phyloP scores from a whole-genome alignment of 2,113 vertebrate genomes.

The Phycodurus eques region DNA sequence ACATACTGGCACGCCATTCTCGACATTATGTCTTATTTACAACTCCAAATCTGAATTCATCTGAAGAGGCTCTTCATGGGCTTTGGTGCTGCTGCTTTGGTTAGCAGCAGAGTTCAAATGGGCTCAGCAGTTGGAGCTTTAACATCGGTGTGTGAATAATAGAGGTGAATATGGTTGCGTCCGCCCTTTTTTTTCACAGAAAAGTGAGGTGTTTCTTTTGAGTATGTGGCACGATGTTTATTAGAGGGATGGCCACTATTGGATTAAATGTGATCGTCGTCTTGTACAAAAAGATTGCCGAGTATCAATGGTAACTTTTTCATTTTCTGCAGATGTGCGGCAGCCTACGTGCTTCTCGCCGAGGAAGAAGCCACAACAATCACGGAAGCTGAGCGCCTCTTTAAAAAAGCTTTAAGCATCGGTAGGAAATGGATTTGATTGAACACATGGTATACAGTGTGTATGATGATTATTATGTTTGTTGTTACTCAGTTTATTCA shows the following conservation, averaged over 20 bases:
- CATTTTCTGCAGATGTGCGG: slow-evolving; percentile 83
- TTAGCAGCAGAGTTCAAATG: too few relatives aligned
- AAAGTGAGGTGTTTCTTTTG: background rate
- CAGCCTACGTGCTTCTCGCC: slow-evolving; percentile 92
- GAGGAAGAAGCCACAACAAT: slow-evolving; percentile 98
- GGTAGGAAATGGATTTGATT: slow-evolving; percentile 71
- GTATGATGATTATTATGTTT: background rate
- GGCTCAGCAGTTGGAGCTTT: too few relatives aligned
- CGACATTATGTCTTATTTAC: background rate
- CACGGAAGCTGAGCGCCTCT: slow-evolving; percentile 91
- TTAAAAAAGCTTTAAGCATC: slow-evolving; percentile 92
- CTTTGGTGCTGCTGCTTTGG: too few relatives aligned
- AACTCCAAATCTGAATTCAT: too few relatives aligned
- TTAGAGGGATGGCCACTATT: background rate
- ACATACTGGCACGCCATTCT: background rate
- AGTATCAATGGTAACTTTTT: background rate
- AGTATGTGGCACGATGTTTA: background rate
- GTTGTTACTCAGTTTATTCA: too few relatives aligned
- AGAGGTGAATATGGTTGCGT: too few relatives aligned
- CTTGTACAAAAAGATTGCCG: background rate
- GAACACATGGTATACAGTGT: background rate
- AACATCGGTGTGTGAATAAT: too few relatives aligned
- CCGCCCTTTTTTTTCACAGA: background rate
- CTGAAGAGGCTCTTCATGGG: too few relatives aligned
- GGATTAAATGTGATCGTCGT: background rate